Conservation (phyloP, 2,888 invertebrate genomes). For the Marronus borbonicus region DNA sequence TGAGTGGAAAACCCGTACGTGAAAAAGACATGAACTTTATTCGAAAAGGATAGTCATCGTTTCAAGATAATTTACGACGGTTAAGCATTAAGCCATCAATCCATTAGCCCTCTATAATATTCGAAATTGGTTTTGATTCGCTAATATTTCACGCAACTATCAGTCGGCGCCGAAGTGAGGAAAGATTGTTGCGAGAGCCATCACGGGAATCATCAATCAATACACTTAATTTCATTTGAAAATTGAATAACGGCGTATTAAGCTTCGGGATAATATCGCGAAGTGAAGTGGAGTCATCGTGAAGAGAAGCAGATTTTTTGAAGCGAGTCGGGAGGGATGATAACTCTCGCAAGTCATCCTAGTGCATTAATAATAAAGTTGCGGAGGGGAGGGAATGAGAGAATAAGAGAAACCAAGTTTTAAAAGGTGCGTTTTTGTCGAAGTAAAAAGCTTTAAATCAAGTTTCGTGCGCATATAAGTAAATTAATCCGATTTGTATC, state of each 20-base stretch:
- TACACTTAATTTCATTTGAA: conserved; percentile 65
- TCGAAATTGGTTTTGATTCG: conserved; percentile 58
- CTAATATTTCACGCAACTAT: conserved; percentile 62
- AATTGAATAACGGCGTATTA: conserved; percentile 65
- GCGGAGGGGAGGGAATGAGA: not conserved
- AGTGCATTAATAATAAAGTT: not conserved
- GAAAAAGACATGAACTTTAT: no score
- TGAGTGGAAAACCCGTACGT: no score
- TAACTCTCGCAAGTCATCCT: conserved; percentile 65
- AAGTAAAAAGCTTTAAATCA: no score
- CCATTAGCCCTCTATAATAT: conserved; percentile 60
- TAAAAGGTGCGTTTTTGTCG: no score
- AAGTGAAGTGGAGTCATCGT: conserved; percentile 61
- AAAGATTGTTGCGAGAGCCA: conserved; percentile 22
- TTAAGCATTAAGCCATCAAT: conserved; percentile 63
- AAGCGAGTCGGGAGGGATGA: conserved; percentile 57
- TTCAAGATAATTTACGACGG: conserved; percentile 40
- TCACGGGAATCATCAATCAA: conserved; percentile 64
- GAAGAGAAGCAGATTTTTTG: conserved; percentile 63
- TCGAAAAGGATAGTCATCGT: no score
- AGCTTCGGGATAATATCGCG: conserved; percentile 59
- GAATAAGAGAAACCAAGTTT: not conserved
- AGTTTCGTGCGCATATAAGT: no score
- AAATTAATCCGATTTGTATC: no score
- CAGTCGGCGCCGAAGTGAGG: conserved; percentile 43